Percentiles rank a stretch among this genome's conserved stretches.
Conservation (phyloP, 2,113 vertebrate genomes). For the Melanostigma gelatinosum region DNA sequence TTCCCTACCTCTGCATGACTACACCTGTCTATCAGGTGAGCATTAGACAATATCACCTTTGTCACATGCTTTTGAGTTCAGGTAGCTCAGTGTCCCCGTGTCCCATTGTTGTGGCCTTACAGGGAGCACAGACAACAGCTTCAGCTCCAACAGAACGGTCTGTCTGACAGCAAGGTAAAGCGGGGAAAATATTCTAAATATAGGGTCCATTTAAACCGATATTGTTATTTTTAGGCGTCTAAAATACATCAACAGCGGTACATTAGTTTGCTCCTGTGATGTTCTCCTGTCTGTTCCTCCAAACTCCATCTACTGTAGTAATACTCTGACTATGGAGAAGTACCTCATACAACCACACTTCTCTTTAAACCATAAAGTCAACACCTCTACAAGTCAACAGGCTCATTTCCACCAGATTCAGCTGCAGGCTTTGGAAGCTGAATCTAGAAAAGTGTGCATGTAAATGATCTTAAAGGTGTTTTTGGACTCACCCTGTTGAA, state of each 20-base stretch:
- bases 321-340: background rate
- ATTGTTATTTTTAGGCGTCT: no score
- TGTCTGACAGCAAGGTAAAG: no score
- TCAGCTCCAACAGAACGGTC: no score
- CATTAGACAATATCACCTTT: background rate
- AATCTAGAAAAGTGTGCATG: background rate
- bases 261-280: no score
- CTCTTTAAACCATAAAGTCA: background rate
- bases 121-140: no score
- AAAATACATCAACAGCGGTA: no score
- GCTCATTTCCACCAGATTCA: conserved; percentile 8
- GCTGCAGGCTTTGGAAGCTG: background rate
- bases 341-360: background rate
- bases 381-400: background rate
- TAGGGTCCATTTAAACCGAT: no score
- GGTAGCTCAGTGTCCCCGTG: no score
- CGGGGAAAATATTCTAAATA: no score
- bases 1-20: background rate
- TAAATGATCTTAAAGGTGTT: background rate
- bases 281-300: no score
- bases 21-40: background rate
- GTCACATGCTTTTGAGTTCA: background rate
- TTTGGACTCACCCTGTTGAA: conserved; percentile 92
- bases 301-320: background rate
- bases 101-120: no score